These are phyloP conservation scores for Centropyge bicolor DNA, from an alignment of 2,797 vertebrate genomes.

Conservation along the genomic window DNA sequence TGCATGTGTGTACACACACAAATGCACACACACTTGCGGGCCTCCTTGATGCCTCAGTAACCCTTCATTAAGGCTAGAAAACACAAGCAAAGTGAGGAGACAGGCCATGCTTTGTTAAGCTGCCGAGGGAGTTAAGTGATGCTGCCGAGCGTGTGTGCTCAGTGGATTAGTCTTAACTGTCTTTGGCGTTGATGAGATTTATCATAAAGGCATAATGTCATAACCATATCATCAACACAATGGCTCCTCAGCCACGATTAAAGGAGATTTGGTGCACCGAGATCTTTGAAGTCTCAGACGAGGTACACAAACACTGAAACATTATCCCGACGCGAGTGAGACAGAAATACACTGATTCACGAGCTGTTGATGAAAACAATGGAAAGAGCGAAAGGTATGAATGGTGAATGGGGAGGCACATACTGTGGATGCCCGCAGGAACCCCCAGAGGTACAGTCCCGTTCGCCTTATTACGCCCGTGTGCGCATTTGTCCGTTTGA, in stretches of 20 bases:
- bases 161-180: constrained; percentile 82
- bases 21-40: constrained; percentile 36
- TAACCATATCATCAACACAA: constrained; percentile 81
- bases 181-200: constrained; percentile 80
- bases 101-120: constrained; percentile 80
- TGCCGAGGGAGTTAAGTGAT: constrained; percentile 78
- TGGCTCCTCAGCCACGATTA: constrained; percentile 79
- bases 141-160: constrained; percentile 75
- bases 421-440: constrained; percentile 40
- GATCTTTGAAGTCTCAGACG: constrained; percentile 81
- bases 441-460: constrained; percentile 39
- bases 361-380: constrained; percentile 46
- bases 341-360: constrained; percentile 49
- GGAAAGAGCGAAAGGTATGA: constrained; percentile 46
- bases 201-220: constrained; percentile 80
- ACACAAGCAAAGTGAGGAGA: constrained; percentile 77
- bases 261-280: constrained; percentile 75
- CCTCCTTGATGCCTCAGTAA: constrained; percentile 76
- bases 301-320: constrained; percentile 71
- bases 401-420: constrained; percentile 48
- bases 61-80: constrained; percentile 82
- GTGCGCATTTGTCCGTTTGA: constrained; percentile 44
- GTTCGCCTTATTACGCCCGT: constrained; percentile 44
- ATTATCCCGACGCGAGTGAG: constrained; percentile 64
- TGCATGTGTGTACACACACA: constrained; percentile 33